Evolutionary conservation across 2,797 vertebrate species (phyloP).

Genomic region (Eremophila alpestris): DNA sequence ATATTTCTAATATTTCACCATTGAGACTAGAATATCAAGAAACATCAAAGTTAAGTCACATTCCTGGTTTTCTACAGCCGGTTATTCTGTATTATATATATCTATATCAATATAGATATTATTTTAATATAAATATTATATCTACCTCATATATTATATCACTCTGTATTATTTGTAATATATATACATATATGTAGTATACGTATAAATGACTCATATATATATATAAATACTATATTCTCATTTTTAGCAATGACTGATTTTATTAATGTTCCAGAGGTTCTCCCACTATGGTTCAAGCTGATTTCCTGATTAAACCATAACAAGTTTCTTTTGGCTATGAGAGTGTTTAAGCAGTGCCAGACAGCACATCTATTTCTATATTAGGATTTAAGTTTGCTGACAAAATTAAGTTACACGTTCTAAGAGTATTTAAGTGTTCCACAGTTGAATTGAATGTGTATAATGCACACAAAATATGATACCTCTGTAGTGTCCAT

Average conservation of each 20-base stretch:
- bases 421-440: background rate
- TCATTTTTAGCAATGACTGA: background rate
- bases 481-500: fast-evolving
- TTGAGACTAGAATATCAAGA: background rate
- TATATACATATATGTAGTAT: too few relatives aligned
- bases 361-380: background rate
- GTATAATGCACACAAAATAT: background rate
- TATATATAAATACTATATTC: background rate
- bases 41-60: background rate
- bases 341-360: background rate
- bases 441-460: background rate
- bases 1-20: background rate
- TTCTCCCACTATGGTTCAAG: background rate
- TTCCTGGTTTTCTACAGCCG: background rate
- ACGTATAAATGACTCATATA: too few relatives aligned
- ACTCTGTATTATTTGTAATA: background rate
- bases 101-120: too few relatives aligned
- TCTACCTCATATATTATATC: too few relatives aligned
- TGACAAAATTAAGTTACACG: background rate
- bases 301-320: background rate
- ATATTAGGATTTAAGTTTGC: background rate
- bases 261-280: background rate
- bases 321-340: background rate
- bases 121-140: too few relatives aligned
- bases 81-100: background rate